Evolutionary conservation across 53 echinoderm and acorn worm genomes (phyloP), one percentile per base, ranked within the genome.

Genomic region (Antedon mediterranea): DNA sequence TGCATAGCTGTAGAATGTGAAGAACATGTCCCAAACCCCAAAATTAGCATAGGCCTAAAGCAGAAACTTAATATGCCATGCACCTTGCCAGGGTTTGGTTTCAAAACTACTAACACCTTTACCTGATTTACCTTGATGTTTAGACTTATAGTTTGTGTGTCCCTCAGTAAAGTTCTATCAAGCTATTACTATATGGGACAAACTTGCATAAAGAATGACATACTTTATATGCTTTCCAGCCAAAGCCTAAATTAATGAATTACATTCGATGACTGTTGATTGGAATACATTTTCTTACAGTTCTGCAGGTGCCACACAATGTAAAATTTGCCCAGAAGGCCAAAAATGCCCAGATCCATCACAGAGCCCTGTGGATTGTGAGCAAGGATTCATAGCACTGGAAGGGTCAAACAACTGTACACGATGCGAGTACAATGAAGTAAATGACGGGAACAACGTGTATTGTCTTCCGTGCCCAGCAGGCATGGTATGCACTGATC

Each of bases 401-500:
- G 74, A 72, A 0, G 92, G 92, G 0, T 88, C 92, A 4, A 85
- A 87, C 73, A 90, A 88, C 81, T 97, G 98, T 80, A 97, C 97
- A 37, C 83, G 97, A 33, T 97, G 98, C 33, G 77, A 73, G 57
- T 89, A 89, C 81, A 83, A 89, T 71, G 79, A 90, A 84, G 82
- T 97, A 75, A 90, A 90, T 20, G 88, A 89, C 79, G 15, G 14
- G 11, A 73, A 78, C 28, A 82, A 91, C 84, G 90, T 92, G 30
- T 78, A 87, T 30, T 97, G 98, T 37, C 76, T 90, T 20, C 86
- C 90, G 0, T 97, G 98, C 43, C 98, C 98, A 0, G 98, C 98
- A 0, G 98, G 98, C 14, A 73, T 82, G 75, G 84, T 75, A 23
- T 97, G 98, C 71, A 78, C 83, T 0, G 92, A 97, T 76, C 98